Evolutionary conservation across 2,888 invertebrate genomes (phyloP), one percentile per base, ranked within the genome.

Genomic region (Timema cristinae): DNA sequence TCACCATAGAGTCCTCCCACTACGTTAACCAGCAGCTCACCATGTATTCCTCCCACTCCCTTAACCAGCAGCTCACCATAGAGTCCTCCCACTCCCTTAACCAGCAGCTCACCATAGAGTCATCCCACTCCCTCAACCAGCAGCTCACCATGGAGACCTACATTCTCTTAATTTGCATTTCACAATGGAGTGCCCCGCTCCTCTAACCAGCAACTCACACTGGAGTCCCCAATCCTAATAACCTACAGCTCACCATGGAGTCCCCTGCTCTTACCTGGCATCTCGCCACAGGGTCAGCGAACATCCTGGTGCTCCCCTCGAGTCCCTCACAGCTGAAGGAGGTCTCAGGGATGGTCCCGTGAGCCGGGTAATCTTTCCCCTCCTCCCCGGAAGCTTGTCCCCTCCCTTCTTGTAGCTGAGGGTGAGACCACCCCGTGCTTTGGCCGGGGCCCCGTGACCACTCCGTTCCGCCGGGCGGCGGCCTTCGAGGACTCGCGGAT

Each of bases 201-300:
- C 32, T 4, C 4, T 32, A 32, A 32, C 32, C 32, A 32, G 32
- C 32, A 32, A 4, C 32, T 32, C 54, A n/a, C 54, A 1, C 1
- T 6, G 8, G 0, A 16, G 16, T 15, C 11, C 7, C 16, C 7
- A 7, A 0, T 10, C 6, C 16, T 16, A 5, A 6, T 7, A 15
- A 8, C n/a, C 59, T 6, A 8, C n/a, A 10, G 15, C 8, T 59
- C 59, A 59, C 8, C n/a, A 59, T 59, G 11, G 7, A 7, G 16
- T 59, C 16, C 2, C n/a, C 16, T 7, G 56, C 7, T 50, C 71
- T 74, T 73, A 79, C 79, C 77, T 78, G 79, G 70, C 79, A 79
- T 52, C 76, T 77, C 7, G 78, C 75, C 67, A 76, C 76, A 8
- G 75, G 76, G 74, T 79, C 79, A 1, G 79, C 77, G 66, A 77